Base-by-base conservation (phyloP, 92 coral and sea anemone species). In the Diadumene lineata region DNA sequence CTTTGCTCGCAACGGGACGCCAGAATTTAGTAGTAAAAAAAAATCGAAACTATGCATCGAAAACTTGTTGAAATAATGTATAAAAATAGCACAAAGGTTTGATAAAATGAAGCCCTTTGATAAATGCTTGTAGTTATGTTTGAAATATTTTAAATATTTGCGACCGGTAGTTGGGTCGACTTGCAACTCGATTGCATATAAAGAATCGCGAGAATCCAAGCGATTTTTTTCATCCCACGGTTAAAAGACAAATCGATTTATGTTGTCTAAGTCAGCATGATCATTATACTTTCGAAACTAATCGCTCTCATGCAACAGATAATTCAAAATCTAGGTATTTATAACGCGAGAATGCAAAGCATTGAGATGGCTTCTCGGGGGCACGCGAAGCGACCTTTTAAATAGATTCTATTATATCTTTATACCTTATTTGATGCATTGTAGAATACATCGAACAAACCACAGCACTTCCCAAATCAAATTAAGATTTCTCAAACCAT, bases 91-190 rank as follows among this genome's bases (percentile, higher is more conserved):
- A 26, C 18, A 70, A 30, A 70, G 55, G 51, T 27, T 44, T 53
- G 64, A 21, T 46, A 34, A 63, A 27, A 10, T 7, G 23, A 32
- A 22, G 31, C 1, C 43, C 16, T 44, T 2, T 28, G 66, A 21
- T 26, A 38, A 27, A 0, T 31, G 19, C 69, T 17, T n/a, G 24
- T 26, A 63, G 38, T 27, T 56, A 31, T 65, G 64, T 56, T 66
- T 34, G 73, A 83, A 77, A 83, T 83, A 83, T 83, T 83, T 70
- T 50, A 77, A 83, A 83, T 83, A 83, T 83, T 83, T 83, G 31
- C 10, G 34, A 38, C 8, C 0, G 38, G 31, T 3, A 74, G 79
- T 33, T 50, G 29, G 28, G 17, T 27, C 7, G 6, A 38, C 13
- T 38, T 65, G 68, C 2, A 53, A 27, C 64, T 10, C 56, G 33